A percentile compares a stretch with the other conserved stretches of the same genome.
Conservation (phyloP, 2,888 invertebrate genomes). For the Nymphalis urticae region DNA sequence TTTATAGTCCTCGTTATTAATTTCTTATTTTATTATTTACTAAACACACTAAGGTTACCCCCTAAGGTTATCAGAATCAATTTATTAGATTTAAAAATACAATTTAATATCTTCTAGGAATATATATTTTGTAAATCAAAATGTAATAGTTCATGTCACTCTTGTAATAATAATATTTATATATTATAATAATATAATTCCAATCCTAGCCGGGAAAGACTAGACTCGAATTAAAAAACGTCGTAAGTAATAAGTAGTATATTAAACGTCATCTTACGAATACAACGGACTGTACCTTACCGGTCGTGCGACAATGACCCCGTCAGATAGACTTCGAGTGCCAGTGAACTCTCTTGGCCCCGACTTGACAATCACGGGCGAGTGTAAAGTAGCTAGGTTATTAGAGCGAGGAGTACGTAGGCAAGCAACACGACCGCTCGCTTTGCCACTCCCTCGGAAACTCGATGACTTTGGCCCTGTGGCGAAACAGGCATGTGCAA, state of each 20-base stretch:
- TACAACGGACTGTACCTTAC: conserved; percentile 46
- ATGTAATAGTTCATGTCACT: too few relatives aligned
- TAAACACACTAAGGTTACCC: too few relatives aligned
- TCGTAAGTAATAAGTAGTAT: conserved; percentile 2
- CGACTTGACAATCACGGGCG: conserved; percentile 48
- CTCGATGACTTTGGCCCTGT: conserved; percentile 46
- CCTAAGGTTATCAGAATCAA: too few relatives aligned
- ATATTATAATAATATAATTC: not conserved
- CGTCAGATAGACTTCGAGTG: conserved; percentile 49
- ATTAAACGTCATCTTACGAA: conserved; percentile 16
- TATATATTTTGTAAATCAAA: too few relatives aligned
- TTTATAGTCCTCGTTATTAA: too few relatives aligned
- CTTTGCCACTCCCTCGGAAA: conserved; percentile 53
- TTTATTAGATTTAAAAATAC: too few relatives aligned
- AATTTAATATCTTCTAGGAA: too few relatives aligned
- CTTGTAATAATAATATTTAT: too few relatives aligned
- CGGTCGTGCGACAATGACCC: conserved; percentile 57
- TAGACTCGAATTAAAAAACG: conserved; percentile 14
- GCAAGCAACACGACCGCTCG: conserved; percentile 55
- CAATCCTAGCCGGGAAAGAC: not conserved
- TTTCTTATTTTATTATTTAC: too few relatives aligned
- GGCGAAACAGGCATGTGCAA: conserved; percentile 31
- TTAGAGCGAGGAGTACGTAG: conserved; percentile 47
- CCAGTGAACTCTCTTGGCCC: conserved; percentile 64
- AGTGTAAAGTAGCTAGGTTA: conserved; percentile 53